A percentile compares a stretch with the other conserved stretches of the same genome.
phyloP scores from a whole-genome alignment of 2,797 vertebrate species.

The Galago senegalensis region DNA sequence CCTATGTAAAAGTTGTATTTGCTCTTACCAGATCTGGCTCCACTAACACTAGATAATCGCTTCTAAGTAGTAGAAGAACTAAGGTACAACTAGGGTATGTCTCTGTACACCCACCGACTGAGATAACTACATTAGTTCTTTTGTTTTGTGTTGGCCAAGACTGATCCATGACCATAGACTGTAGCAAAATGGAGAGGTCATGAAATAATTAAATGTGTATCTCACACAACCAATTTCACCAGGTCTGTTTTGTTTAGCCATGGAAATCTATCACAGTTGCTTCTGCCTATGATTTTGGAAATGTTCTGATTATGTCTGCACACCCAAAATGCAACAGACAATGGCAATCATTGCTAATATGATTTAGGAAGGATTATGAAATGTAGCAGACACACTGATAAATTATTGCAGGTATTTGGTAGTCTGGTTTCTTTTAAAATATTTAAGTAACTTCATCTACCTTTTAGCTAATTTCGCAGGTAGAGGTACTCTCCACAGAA shows the following conservation, averaged over 20 bases:
- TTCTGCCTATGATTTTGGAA: not conserved
- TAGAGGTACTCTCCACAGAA: not conserved
- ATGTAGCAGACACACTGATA: not conserved
- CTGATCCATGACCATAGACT: not conserved
- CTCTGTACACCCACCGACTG: accelerated
- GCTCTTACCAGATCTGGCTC: not conserved
- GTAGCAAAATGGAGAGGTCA: not conserved
- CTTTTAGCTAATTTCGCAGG: not conserved
- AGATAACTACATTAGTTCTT: not conserved
- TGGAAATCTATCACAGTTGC: not conserved
- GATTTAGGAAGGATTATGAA: not conserved
- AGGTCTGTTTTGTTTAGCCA: not conserved
- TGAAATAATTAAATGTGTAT: not conserved
- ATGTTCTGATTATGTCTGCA: not conserved
- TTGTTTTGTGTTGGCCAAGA: not conserved
- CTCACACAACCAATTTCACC: not conserved
- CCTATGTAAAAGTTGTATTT: not conserved
- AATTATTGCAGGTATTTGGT: not conserved
- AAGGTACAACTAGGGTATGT: not conserved
- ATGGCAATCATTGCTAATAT: not conserved
- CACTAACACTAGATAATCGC: too few species aligned
- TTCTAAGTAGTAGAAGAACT: not conserved
- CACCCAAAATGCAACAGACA: not conserved
- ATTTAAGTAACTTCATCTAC: not conserved
- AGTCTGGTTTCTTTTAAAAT: not conserved